These are phyloP conservation scores for Raphicerus campestris DNA, from an alignment of 2,113 vertebrate genomes.

Conservation along the genomic window DNA sequence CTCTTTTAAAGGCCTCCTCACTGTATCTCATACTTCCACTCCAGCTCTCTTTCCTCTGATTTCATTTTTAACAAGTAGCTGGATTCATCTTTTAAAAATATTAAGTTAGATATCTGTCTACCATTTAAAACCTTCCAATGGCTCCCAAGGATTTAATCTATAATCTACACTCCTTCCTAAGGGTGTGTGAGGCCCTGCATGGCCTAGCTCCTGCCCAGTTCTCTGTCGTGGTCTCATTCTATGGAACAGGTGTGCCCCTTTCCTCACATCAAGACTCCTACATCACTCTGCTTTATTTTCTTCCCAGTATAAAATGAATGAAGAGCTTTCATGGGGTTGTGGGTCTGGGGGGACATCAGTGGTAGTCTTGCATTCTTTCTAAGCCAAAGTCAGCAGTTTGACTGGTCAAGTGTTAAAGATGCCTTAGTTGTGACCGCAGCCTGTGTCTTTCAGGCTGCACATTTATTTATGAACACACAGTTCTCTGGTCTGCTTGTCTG, in stretches of 20 bases:
- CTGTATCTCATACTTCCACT: background rate
- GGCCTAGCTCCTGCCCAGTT: too few species aligned
- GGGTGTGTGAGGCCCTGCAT: accelerated
- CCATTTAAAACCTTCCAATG: background rate
- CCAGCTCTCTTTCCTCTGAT: background rate
- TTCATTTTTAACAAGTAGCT: background rate
- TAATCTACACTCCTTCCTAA: background rate
- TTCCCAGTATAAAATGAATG: background rate
- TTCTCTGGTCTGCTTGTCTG: background rate
- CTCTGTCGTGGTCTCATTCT: background rate
- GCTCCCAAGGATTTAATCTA: background rate
- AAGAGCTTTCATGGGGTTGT: background rate
- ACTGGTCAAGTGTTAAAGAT: background rate
- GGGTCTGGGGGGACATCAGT: background rate
- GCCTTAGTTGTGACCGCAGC: background rate
- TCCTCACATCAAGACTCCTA: background rate
- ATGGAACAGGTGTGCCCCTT: background rate
- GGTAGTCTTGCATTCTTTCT: background rate
- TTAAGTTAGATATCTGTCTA: background rate
- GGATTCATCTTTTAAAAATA: background rate
- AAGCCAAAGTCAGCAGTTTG: background rate
- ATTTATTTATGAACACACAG: too few species aligned
- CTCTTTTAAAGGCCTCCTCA: background rate
- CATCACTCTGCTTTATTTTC: background rate
- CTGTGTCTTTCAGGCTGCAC: background rate